These are phyloP conservation scores for Sinocyclocheilus grahami DNA, from an alignment of 2,113 vertebrate genomes.

Conservation along the genomic window DNA sequence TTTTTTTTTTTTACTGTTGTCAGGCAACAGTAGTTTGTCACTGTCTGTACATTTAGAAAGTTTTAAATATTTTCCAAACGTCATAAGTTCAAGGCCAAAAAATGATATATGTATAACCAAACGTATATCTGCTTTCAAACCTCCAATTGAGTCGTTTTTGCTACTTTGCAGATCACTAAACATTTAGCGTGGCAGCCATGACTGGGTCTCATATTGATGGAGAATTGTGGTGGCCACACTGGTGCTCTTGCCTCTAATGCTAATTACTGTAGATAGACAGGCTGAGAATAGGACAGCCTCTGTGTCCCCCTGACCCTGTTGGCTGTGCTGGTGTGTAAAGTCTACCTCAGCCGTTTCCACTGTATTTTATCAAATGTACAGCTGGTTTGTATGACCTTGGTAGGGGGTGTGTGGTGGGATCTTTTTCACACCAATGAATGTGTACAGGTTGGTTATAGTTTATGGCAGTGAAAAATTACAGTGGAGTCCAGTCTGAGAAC, in stretches of 20 bases:
- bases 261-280: neutral
- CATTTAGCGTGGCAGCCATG: neutral
- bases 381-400: conserved; percentile 70
- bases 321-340: conserved; percentile 15
- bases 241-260: neutral
- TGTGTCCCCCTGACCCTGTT: conserved; percentile 45
- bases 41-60: neutral
- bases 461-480: neutral
- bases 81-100: neutral
- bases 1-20: neutral
- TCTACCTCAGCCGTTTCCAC: conserved; percentile 51
- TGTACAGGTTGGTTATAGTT: conserved; percentile 40
- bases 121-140: neutral
- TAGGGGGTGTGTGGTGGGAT: conserved; percentile 42
- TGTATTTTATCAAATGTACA: conserved; percentile 62
- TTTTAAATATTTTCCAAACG: neutral
- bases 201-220: conserved; percentile 2
- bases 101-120: no score
- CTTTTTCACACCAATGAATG: neutral
- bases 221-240: neutral
- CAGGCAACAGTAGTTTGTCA: no score
- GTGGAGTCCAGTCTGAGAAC: neutral
- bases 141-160: neutral
- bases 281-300: neutral
- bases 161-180: neutral